Percentiles rank a stretch among this genome's conserved stretches.
phyloP scores from a whole-genome alignment of 2,113 vertebrate genomes.

The Cyprinus carpio region DNA sequence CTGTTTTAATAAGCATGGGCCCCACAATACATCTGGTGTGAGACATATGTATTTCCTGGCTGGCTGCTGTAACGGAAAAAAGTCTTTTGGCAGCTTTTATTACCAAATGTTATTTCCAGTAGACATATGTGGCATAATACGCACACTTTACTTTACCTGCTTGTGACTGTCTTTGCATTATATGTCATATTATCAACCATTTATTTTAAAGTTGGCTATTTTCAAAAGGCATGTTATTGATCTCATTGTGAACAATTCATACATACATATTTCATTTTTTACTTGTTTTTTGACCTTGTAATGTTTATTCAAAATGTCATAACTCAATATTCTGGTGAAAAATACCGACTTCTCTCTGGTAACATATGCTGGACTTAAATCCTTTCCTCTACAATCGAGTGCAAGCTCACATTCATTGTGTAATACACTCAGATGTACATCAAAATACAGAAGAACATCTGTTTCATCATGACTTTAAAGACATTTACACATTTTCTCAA shows the following conservation, averaged over 20 bases:
- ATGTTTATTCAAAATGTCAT: background rate
- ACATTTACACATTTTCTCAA: too few species aligned
- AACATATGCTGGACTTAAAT: background rate
- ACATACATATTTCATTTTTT: background rate
- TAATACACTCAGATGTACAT: too few species aligned
- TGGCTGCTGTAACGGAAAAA: conserved; percentile 21
- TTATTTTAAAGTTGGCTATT: background rate
- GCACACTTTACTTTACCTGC: background rate
- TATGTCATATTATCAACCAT: background rate
- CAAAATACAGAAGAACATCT: background rate
- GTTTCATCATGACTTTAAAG: background rate
- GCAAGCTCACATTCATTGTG: background rate
- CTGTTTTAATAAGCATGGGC: conserved; percentile 34
- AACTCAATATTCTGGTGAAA: background rate
- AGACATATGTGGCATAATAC: background rate
- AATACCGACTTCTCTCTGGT: too few species aligned
- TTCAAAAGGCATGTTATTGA: too few species aligned
- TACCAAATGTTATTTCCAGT: conserved; percentile 18
- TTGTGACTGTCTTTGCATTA: background rate
- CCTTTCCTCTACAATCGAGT: background rate
- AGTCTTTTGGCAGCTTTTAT: conserved; percentile 26
- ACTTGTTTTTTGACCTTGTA: background rate
- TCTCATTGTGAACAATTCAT: background rate
- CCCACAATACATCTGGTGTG: conserved; percentile 38
- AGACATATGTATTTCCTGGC: conserved; percentile 19